Evolutionary conservation across 1,140 invertebrate genomes (phyloP).

Genomic region (Cydia fagiglandana): DNA sequence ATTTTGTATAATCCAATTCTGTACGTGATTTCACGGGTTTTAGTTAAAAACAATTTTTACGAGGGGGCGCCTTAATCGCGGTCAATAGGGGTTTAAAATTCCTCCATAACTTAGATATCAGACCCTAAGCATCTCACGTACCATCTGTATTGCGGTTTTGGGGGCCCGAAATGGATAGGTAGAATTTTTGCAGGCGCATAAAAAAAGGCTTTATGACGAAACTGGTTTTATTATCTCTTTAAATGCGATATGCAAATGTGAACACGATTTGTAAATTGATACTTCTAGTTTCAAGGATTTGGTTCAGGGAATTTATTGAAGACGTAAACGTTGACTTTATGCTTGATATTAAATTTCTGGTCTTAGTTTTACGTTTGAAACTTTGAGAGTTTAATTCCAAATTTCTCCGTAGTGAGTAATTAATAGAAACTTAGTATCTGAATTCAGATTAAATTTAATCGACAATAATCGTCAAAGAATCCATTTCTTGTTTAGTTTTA

Average conservation of each 20-base stretch:
- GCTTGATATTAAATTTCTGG: constrained; percentile 18
- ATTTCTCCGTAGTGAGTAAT: neutral
- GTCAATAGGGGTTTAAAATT: constrained; percentile 58
- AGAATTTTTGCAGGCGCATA: constrained; percentile 50
- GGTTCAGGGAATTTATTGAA: neutral
- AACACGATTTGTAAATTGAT: constrained; percentile 30
- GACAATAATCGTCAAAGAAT: too few species aligned
- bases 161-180: constrained; percentile 47
- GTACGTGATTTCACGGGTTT: constrained; percentile 5
- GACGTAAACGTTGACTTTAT: constrained; percentile 14
- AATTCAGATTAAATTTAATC: neutral
- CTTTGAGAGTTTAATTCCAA: neutral
- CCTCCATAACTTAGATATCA: constrained; percentile 57
- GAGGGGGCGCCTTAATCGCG: constrained; percentile 45
- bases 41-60: constrained; percentile 45
- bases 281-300: constrained; percentile 20
- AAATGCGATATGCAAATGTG: constrained; percentile 32
- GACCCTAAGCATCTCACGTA: constrained; percentile 63
- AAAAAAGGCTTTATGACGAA: constrained; percentile 47
- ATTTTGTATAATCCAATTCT: neutral
- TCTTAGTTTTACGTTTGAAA: neutral
- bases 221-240: constrained; percentile 35
- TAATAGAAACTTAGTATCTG: neutral
- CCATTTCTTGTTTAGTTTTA: too few species aligned
- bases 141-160: constrained; percentile 66